Evolutionary conservation across 2,888 invertebrate species (phyloP), one percentile per base, ranked within the genome.

Genomic region (Hoplodrina ambigua): DNA sequence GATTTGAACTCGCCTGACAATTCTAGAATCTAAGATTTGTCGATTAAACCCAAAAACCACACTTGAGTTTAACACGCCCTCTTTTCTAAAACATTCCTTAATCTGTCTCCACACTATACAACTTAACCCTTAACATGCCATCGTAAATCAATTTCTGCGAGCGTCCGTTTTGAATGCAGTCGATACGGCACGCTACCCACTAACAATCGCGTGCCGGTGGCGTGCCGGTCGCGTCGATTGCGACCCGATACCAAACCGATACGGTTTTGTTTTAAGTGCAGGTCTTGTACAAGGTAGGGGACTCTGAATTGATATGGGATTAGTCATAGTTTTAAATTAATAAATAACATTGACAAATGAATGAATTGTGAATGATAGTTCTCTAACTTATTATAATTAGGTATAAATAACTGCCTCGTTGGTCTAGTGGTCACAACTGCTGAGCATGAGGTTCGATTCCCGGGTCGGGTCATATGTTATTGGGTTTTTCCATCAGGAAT

Each of bases 91-190:
- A 41, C 13, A 44, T 33, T 17, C 2, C 6, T 3, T 56, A 69
- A n/a, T 75, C 80, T 44, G 0, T 10, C 72, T 83, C 80, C 81
- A 66, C 41, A 49, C 25, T n/a, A 37, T 0, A 1, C n/a, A 62
- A 52, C 75, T 56, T 3, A 78, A 73, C 72, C 75, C 70, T 75
- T 71, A 58, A n/a, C 33, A 52, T 52, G 63, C 19, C 55, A 83
- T 81, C 83, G 77, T 90, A 89, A 90, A 91, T 91, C 90, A 90
- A 90, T 90, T 88, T 81, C 65, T 74, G 84, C 78, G 68, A 81
- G 73, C 84, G 81, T 83, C 79, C 81, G 81, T 62, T 75, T 50
- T 65, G 68, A 84, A 68, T 87, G 85, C 86, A 87, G 87, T 88
- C 89, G 83, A 89, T 89, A 80, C 84, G 76, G 86, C 87, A 87